Evolutionary conservation across 2,797 vertebrate species (phyloP), one percentile per base, ranked within the genome.

Genomic region (Anguilla megastoma): DNA sequence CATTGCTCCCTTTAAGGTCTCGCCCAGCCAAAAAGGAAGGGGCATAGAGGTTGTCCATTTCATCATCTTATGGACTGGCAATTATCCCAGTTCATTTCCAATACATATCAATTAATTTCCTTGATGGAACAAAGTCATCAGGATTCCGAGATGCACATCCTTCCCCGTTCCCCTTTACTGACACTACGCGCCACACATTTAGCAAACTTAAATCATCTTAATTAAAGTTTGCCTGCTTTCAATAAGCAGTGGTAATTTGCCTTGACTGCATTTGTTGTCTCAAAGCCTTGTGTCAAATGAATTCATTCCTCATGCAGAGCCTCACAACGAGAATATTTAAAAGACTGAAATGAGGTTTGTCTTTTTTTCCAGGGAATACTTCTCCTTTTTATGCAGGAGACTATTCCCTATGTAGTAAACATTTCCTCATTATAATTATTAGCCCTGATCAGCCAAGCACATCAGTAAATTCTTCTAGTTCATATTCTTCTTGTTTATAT

Each of bases 271-370:
- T 85, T 80, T 50, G 33, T 87, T 83, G 69, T 58, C 33, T 66
- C 54, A 80, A 86, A 86, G 71, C 45, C 41, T 63, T 86, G 63
- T 79, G 56, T 86, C 21, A 54, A 58, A 48, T 88, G 50, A 88
- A 86, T 85, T 66, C 50, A 69, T 87, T 90, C 36, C 30, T 76
- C 33, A 30, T 69, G 58, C 84, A n/a, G 4, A n/a, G 36, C 79
- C 69, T 74, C 89, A 84, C 52, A 89, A 87, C 50, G 84, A 88
- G 76, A 88, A 89, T 30, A 27, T 58, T 87, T 60, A 63, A 90
- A 85, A 36, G 86, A 63, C 71, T 74, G 8, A 76, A 88, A 88
- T 86, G 27, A 89, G 87, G 56, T 86, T 71, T 80, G 63, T 58
- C 52, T 56, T 86, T 33, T 87, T 88, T 79, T 33, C 83, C 54